phyloP scores from a whole-genome alignment of 2,888 invertebrate genomes.

The Agrilus biguttatus region DNA sequence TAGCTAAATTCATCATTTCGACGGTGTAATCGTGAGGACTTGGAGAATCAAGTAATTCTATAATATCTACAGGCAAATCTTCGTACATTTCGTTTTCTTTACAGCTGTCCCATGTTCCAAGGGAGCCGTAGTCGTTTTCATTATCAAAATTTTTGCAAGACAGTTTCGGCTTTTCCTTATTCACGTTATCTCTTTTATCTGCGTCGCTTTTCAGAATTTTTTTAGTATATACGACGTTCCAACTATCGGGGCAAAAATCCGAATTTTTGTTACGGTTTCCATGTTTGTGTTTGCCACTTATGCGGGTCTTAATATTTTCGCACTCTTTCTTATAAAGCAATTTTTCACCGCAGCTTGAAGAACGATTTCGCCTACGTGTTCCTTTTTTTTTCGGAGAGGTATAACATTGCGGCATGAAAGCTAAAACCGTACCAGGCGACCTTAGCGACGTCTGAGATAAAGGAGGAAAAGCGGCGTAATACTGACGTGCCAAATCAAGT shows the following conservation, averaged over 20 bases:
- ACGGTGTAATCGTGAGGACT: conserved; percentile 29
- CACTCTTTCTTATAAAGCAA: conserved; percentile 14
- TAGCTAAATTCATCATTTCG: conserved; percentile 22
- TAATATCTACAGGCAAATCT: conserved; percentile 46
- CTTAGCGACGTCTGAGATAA: conserved; percentile 9
- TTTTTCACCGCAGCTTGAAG: conserved; percentile 16
- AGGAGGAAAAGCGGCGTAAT: conserved; percentile 65
- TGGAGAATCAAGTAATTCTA: conserved; percentile 43
- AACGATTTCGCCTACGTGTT: conserved; percentile 12
- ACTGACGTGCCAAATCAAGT: conserved; percentile 55
- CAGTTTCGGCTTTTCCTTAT: conserved; percentile 3
- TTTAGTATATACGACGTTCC: conserved; percentile 7
- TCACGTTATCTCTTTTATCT: conserved; percentile 5
- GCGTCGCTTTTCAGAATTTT: conserved; percentile 4
- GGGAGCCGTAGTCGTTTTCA: conserved; percentile 1
- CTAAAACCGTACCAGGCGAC: conserved; percentile 10
- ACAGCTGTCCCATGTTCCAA: conserved; percentile 9
- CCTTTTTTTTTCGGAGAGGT: conserved; percentile 19
- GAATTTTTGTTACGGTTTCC: conserved; percentile 22
- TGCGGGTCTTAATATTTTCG: conserved; percentile 15
- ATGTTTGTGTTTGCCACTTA: conserved; percentile 11
- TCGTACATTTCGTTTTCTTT: conserved; percentile 36
- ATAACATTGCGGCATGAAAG: conserved; percentile 24
- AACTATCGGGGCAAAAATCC: conserved; percentile 36
- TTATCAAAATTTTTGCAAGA: conserved; percentile 5